A percentile compares a stretch with the other conserved stretches of the same genome.
Conservation (phyloP, 2,797 vertebrate genomes). For the Intellagama lesueurii region DNA sequence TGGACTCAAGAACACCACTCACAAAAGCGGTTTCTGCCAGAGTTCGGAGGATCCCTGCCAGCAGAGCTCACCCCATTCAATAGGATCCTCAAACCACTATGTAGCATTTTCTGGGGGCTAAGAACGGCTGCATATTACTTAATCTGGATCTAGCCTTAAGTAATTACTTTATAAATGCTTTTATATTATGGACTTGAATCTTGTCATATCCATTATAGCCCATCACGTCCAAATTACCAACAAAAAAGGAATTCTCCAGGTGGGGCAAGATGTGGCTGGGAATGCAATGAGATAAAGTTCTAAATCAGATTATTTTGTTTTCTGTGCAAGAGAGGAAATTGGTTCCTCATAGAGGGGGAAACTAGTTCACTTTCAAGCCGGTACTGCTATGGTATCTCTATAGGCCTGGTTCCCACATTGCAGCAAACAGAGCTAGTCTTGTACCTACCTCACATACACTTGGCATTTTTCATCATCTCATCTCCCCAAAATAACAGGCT, state of each 20-base stretch:
- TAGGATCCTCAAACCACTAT: neutral
- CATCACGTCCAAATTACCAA: neutral
- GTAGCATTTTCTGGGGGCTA: neutral
- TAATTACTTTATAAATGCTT: neutral
- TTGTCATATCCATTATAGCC: neutral
- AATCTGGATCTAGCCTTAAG: neutral
- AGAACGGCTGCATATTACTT: neutral
- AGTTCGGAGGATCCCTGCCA: neutral
- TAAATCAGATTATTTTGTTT: neutral
- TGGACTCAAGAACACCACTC: neutral
- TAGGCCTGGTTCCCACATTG: neutral
- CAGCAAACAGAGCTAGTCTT: neutral
- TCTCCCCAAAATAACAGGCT: neutral
- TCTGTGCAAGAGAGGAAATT: neutral
- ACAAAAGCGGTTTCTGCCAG: neutral
- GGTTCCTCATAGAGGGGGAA: neutral
- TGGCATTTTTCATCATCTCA: neutral
- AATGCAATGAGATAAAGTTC: neutral
- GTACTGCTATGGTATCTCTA: neutral
- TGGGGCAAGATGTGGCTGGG: neutral
- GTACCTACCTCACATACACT: neutral
- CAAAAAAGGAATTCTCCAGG: neutral
- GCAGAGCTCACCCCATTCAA: neutral
- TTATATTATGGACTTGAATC: neutral
- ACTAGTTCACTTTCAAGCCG: neutral